These are phyloP conservation scores for Ectemnius cavifrons DNA, from an alignment of 2,888 invertebrate species.

Conservation along the genomic window DNA sequence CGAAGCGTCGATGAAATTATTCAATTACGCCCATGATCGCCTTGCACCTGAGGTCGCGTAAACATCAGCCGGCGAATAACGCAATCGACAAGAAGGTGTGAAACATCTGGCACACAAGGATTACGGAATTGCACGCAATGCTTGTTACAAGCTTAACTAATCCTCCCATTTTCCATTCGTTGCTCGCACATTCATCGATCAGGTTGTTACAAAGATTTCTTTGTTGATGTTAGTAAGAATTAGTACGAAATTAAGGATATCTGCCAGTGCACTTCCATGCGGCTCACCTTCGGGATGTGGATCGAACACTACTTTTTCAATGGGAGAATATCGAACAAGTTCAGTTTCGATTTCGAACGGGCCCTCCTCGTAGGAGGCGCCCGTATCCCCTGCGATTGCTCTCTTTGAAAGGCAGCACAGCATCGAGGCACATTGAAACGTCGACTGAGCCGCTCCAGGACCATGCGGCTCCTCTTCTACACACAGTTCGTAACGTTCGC, in stretches of 20 bases:
- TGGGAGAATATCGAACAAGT: too few species aligned
- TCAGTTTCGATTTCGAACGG: conserved; percentile 24
- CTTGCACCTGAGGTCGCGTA: conserved; percentile 26
- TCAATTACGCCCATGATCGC: conserved; percentile 17
- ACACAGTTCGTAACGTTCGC: conserved; percentile 27
- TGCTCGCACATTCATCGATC: not conserved
- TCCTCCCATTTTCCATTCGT: too few species aligned
- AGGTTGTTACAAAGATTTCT: not conserved
- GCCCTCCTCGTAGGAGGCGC: conserved; percentile 41
- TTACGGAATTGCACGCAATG: conserved; percentile 9
- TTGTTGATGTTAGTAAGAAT: not conserved
- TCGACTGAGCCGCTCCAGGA: conserved; percentile 46
- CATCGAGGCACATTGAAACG: conserved; percentile 62
- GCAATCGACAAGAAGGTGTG: conserved; percentile 24
- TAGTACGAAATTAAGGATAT: not conserved
- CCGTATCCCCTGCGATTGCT: conserved; percentile 54
- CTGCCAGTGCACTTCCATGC: not conserved
- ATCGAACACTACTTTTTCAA: conserved; percentile 29
- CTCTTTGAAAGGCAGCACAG: conserved; percentile 73
- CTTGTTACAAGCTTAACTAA: not conserved
- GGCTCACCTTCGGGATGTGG: conserved; percentile 45
- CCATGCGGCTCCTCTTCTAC: conserved; percentile 45
- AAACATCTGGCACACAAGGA: conserved; percentile 30
- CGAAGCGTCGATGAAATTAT: too few species aligned
- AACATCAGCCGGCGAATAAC: conserved; percentile 3